Percentiles rank a stretch among this genome's conserved stretches.
These are phyloP conservation scores for Columbina picui DNA, from an alignment of 2,113 vertebrate species.

Conservation along the genomic window DNA sequence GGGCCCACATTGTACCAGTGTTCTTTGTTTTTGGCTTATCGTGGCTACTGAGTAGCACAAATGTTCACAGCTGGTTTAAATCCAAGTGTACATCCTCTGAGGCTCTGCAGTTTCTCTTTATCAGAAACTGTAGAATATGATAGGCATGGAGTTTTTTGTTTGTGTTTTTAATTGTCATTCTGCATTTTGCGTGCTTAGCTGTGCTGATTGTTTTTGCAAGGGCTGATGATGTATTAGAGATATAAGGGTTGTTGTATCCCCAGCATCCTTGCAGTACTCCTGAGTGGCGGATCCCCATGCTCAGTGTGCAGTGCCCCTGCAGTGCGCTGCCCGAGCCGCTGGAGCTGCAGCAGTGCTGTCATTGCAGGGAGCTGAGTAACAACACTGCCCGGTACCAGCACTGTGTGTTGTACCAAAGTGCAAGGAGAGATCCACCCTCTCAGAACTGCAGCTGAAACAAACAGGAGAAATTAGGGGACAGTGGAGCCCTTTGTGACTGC, in stretches of 20 bases:
- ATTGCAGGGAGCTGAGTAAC: accelerated
- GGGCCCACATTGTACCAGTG: not conserved
- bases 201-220: not conserved
- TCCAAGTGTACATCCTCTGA: not conserved
- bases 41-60: not conserved
- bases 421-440: accelerated
- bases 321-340: not conserved
- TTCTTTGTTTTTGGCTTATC: not conserved
- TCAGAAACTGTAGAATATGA: not conserved
- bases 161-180: not conserved
- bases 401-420: accelerated
- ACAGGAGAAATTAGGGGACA: accelerated
- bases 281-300: too few species aligned
- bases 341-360: not conserved
- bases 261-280: not conserved
- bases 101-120: not conserved
- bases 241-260: not conserved
- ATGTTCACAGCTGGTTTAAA: not conserved
- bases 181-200: not conserved
- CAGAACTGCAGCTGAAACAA: not conserved
- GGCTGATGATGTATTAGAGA: not conserved
- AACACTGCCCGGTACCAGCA: not conserved
- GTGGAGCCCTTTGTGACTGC: not conserved
- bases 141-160: accelerated
- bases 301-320: not conserved